These are phyloP conservation scores for Pampusana beccarii DNA, from an alignment of 2,113 vertebrate species.

Conservation along the genomic window DNA sequence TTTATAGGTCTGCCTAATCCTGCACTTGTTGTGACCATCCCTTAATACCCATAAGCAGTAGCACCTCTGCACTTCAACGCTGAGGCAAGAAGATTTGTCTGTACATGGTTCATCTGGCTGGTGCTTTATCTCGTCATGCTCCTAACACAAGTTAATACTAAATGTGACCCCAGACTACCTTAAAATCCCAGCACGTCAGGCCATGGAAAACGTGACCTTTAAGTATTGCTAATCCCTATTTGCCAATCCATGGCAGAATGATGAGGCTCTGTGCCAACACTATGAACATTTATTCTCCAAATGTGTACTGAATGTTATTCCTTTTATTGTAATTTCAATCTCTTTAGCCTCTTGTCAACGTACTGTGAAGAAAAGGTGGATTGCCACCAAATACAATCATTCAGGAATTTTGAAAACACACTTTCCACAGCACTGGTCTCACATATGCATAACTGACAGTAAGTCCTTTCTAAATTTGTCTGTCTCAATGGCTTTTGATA, in stretches of 20 bases:
- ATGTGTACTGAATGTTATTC: background rate
- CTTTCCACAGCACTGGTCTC: background rate
- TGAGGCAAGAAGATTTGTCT: background rate
- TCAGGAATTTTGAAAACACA: background rate
- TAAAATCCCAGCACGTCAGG: conserved; percentile 41
- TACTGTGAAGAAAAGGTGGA: background rate
- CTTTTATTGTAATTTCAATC: background rate
- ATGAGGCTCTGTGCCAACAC: conserved; percentile 12
- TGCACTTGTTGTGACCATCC: background rate
- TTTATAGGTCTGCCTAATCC: background rate
- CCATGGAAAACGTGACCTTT: conserved; percentile 55
- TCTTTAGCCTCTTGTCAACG: background rate
- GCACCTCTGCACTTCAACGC: background rate
- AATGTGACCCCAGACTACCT: conserved; percentile 19
- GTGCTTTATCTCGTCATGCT: conserved; percentile 28
- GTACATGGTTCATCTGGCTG: background rate
- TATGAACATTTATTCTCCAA: conserved; percentile 28
- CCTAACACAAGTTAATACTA: conserved; percentile 48
- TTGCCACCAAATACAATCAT: conserved; percentile 15
- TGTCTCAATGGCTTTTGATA: background rate
- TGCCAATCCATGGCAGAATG: conserved; percentile 28
- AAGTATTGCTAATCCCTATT: conserved; percentile 39
- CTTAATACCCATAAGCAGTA: background rate
- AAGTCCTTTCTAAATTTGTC: background rate
- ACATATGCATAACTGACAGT: background rate